Evolutionary conservation across 2,797 vertebrate genomes (phyloP).

Genomic region (Syndactyla subalaris): DNA sequence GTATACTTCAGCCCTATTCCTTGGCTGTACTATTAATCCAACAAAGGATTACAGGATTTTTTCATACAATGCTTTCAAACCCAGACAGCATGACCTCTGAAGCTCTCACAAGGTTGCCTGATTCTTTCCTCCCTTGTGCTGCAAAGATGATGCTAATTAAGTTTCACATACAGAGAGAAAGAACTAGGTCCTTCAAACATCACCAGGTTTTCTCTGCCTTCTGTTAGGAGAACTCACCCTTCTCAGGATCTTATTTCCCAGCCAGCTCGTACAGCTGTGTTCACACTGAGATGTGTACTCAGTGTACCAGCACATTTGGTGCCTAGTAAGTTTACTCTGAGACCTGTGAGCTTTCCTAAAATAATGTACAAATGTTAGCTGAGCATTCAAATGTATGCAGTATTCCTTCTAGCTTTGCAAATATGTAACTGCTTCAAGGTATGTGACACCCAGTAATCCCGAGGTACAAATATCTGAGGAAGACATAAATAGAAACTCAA

Average conservation of each 20-base stretch:
- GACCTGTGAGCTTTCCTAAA: not conserved
- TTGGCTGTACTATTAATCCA: not conserved
- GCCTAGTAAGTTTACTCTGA: not conserved
- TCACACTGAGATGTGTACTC: not conserved
- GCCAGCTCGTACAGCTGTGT: not conserved
- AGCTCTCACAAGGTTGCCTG: not conserved
- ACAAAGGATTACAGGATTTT: not conserved
- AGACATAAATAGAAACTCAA: not conserved
- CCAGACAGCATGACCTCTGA: not conserved
- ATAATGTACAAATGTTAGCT: not conserved
- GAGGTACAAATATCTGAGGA: not conserved
- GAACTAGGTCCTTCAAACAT: conserved; percentile 1
- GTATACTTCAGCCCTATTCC: not conserved
- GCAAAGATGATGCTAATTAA: not conserved
- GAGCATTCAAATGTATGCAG: not conserved
- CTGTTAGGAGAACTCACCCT: not conserved
- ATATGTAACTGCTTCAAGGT: not conserved
- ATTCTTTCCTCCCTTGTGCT: not conserved
- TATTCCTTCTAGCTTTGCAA: not conserved
- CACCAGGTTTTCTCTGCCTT: not conserved
- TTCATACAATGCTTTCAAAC: not conserved
- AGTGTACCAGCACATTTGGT: not conserved
- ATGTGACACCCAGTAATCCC: not conserved
- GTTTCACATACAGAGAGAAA: not conserved
- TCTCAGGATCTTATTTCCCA: not conserved